Percentiles rank a stretch among this genome's conserved stretches.
Conservation (phyloP, 2,797 vertebrate species). For the Clarias pachynema region DNA sequence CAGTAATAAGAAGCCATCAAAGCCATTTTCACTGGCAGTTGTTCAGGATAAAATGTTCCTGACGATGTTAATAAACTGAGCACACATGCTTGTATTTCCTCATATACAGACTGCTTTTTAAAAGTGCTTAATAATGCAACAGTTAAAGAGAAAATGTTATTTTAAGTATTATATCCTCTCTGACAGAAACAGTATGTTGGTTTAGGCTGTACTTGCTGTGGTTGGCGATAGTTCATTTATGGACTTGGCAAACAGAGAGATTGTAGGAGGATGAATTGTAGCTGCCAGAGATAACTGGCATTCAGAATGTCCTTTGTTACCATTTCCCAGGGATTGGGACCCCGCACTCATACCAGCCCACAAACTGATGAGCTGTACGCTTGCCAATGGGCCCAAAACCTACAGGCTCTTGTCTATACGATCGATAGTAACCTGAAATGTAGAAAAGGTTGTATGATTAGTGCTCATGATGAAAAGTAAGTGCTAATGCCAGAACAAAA, state of each 20-base stretch:
- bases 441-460: constrained; percentile 36
- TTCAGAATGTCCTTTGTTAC: constrained; percentile 72
- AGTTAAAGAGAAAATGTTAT: constrained; percentile 70
- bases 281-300: constrained; percentile 57
- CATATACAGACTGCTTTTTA: constrained; percentile 81
- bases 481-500: not conserved
- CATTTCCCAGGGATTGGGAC: constrained; percentile 98
- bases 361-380: constrained; percentile 87
- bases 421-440: constrained; percentile 87
- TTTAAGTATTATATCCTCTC: constrained; percentile 77
- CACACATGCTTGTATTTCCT: constrained; percentile 76
- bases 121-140: constrained; percentile 72
- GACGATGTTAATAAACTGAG: constrained; percentile 65
- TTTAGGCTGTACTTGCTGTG: constrained; percentile 63
- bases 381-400: constrained; percentile 89
- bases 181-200: constrained; percentile 67
- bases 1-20: constrained; percentile 38
- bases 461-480: not conserved
- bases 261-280: constrained; percentile 64
- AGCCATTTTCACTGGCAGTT: constrained; percentile 61
- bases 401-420: constrained; percentile 93
- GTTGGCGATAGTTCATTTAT: constrained; percentile 70
- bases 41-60: constrained; percentile 56
- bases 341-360: constrained; percentile 98
- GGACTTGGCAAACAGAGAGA: constrained; percentile 53